Conservation (phyloP, 2,113 vertebrate genomes). For the Hipposideros armiger region DNA sequence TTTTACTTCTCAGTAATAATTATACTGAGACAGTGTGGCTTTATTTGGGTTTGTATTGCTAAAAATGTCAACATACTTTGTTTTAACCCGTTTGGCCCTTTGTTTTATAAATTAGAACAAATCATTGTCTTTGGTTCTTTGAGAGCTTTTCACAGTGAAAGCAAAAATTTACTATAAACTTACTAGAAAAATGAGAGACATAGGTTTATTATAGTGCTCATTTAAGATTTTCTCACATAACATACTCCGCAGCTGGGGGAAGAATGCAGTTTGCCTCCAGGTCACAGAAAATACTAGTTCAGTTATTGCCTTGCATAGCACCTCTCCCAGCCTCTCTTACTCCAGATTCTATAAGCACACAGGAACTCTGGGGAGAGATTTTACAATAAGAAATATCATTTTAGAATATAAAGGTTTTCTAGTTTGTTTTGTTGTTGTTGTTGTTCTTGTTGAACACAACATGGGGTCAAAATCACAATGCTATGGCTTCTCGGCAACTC, state of each 20-base stretch:
- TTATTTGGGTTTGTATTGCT: neutral
- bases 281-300: neutral
- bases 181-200: neutral
- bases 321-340: neutral
- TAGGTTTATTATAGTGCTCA: neutral
- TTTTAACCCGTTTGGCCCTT: neutral
- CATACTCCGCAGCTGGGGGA: neutral
- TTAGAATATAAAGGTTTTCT: neutral
- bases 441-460: neutral
- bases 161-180: neutral
- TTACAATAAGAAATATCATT: neutral
- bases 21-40: neutral
- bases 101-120: neutral
- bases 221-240: neutral
- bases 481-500: neutral
- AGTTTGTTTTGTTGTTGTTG: neutral
- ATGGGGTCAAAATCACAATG: slow-evolving; percentile 25
- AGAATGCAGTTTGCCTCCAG: neutral
- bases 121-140: neutral
- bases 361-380: neutral
- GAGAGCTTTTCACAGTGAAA: neutral
- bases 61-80: neutral
- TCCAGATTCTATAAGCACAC: neutral
- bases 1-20: neutral
- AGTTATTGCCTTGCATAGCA: neutral